phyloP scores from a whole-genome alignment of 37 sponge, comb jelly and placozoan species.

The Diacarnus erythraeanus region DNA sequence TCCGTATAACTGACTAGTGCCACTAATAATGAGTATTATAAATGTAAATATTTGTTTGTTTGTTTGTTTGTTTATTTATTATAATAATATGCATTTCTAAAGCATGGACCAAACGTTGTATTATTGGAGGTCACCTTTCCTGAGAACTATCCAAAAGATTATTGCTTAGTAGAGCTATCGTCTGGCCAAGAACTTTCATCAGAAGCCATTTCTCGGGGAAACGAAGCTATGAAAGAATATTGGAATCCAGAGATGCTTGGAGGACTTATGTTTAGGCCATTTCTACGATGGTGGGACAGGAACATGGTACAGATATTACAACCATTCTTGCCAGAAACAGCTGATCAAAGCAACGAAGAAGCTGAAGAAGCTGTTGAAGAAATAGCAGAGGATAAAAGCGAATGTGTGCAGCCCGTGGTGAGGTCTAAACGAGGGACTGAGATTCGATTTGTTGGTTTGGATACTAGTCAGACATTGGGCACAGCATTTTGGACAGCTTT shows the following conservation, averaged over 20 bases:
- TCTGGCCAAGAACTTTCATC: constrained; percentile 15
- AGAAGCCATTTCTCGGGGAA: not conserved
- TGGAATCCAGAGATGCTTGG: constrained; percentile 4
- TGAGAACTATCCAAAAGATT: constrained; percentile 6
- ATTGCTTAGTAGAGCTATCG: not conserved
- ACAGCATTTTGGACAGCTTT: constrained; percentile 9
- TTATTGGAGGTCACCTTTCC: constrained; percentile 33
- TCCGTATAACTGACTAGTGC: no score
- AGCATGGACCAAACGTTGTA: not conserved
- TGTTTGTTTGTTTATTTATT: no score
- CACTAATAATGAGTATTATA: no score
- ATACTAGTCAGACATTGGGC: constrained; percentile 26
- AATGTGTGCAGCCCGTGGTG: not conserved
- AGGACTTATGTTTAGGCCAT: constrained; percentile 51
- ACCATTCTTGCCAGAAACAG: not conserved
- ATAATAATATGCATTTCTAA: no score
- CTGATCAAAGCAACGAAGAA: not conserved
- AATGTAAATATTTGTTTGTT: not conserved
- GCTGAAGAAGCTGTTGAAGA: not conserved
- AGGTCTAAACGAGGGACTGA: constrained; percentile 52
- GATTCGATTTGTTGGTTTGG: constrained; percentile 34
- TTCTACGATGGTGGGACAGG: constrained; percentile 65
- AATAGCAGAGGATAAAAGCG: not conserved
- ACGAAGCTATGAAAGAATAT: constrained; percentile 22
- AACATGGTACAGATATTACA: constrained; percentile 20